Evolutionary conservation across 2,888 invertebrate species (phyloP).

Genomic region (Himalopsyche anomala): DNA sequence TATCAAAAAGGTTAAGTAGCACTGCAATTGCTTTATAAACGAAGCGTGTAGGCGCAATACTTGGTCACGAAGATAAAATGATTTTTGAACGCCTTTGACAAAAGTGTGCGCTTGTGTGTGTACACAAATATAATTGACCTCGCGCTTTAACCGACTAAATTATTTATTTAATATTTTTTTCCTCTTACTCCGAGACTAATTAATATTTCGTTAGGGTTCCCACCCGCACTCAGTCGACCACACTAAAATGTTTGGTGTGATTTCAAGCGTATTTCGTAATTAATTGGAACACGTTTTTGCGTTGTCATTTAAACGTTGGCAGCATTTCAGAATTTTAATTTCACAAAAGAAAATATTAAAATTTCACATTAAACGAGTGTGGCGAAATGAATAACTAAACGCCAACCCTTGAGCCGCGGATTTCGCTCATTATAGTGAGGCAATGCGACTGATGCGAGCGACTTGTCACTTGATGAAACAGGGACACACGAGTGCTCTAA

Average conservation of each 20-base stretch:
- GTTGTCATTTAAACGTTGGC: constrained; percentile 8
- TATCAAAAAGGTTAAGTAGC: too few species aligned
- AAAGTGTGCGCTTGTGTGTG: constrained; percentile 9
- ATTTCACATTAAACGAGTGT: constrained; percentile 1
- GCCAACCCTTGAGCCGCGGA: background rate
- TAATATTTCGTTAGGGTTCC: constrained; percentile 28
- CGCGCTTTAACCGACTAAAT: background rate
- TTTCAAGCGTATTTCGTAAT: constrained; percentile 24
- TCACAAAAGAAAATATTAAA: constrained; percentile 34
- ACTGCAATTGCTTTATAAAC: too few species aligned
- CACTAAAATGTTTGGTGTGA: constrained; percentile 19
- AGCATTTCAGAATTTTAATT: constrained; percentile 26
- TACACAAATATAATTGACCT: constrained; percentile 21
- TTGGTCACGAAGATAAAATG: too few species aligned
- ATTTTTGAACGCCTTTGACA: background rate
- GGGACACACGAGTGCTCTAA: too few species aligned
- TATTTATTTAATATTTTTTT: constrained; percentile 33
- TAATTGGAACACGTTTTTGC: constrained; percentile 22
- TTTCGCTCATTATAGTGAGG: too few species aligned
- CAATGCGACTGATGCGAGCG: too few species aligned
- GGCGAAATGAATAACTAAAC: constrained; percentile 25
- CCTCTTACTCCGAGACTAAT: background rate
- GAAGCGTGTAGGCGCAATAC: too few species aligned
- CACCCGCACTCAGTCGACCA: background rate
- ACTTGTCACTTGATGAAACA: too few species aligned